Percentiles rank a stretch among this genome's conserved stretches.
These are phyloP conservation scores for Theonella swinhoei DNA, from an alignment of 37 sponge, comb jelly and placozoan species.

Conservation along the genomic window DNA sequence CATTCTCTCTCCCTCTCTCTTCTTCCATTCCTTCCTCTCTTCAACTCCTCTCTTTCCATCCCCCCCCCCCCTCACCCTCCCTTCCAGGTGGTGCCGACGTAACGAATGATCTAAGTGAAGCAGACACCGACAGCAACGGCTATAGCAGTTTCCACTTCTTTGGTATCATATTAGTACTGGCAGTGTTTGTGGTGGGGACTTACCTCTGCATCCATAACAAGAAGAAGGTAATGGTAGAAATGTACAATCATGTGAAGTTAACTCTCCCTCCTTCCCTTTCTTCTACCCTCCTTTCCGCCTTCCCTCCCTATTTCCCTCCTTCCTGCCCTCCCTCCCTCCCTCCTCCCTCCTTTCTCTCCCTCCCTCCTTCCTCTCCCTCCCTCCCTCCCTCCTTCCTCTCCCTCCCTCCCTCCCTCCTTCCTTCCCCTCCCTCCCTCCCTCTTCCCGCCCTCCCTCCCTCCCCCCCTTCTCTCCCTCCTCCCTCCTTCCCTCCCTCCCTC, in stretches of 20 bases:
- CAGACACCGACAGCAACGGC: neutral
- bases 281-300: neutral
- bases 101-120: neutral
- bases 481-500: neutral
- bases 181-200: neutral
- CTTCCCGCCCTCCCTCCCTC: neutral
- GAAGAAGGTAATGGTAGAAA: constrained; percentile 33
- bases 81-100: neutral
- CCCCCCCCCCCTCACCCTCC: no score
- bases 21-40: no score
- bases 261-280: neutral
- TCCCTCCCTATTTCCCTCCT: neutral
- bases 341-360: neutral
- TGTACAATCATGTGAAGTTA: neutral
- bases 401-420: neutral
- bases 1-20: neutral
- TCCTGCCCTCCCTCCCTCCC: neutral
- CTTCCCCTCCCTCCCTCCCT: constrained; percentile 4
- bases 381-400: neutral
- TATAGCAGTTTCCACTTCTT: constrained; percentile 46
- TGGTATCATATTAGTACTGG: constrained; percentile 27
- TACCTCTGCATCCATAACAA: constrained; percentile 47
- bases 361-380: neutral
- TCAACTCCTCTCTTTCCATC: no score
- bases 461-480: constrained; percentile 2